These are phyloP conservation scores for Metridium senile DNA, from an alignment of 92 coral and sea anemone genomes.

Conservation along the genomic window DNA sequence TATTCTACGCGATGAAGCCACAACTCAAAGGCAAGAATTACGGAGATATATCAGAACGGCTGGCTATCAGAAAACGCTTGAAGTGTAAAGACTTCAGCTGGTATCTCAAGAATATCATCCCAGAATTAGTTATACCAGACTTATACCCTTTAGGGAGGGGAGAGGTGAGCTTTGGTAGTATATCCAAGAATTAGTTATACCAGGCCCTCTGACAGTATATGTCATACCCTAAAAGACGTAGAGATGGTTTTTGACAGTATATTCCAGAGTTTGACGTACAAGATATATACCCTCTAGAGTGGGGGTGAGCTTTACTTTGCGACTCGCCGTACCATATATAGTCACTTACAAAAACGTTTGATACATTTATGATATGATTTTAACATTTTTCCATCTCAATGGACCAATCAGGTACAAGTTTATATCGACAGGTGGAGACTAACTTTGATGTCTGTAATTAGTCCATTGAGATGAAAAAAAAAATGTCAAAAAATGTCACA, in stretches of 20 bases:
- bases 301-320: not conserved
- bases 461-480: no score
- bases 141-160: slow-evolving; percentile 92
- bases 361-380: no score
- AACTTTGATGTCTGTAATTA: not conserved
- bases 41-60: slow-evolving; percentile 80
- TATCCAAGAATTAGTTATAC: no score
- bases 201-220: no score
- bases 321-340: not conserved
- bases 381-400: no score
- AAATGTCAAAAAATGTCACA: no score
- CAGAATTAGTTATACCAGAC: slow-evolving; percentile 89
- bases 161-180: slow-evolving; percentile 80
- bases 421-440: not conserved
- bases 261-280: not conserved
- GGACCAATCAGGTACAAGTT: no score
- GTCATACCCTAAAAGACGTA: not conserved
- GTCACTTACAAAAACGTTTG: no score
- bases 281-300: no score
- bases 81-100: slow-evolving; percentile 89
- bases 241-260: not conserved
- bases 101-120: slow-evolving; percentile 90
- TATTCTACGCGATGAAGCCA: slow-evolving; percentile 90
- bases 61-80: slow-evolving; percentile 64
- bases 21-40: slow-evolving; percentile 63